Percentiles rank a stretch among this genome's conserved stretches.
These are phyloP conservation scores for Minunthozetes semirufus DNA, from an alignment of 2,888 invertebrate species.

Conservation along the genomic window DNA sequence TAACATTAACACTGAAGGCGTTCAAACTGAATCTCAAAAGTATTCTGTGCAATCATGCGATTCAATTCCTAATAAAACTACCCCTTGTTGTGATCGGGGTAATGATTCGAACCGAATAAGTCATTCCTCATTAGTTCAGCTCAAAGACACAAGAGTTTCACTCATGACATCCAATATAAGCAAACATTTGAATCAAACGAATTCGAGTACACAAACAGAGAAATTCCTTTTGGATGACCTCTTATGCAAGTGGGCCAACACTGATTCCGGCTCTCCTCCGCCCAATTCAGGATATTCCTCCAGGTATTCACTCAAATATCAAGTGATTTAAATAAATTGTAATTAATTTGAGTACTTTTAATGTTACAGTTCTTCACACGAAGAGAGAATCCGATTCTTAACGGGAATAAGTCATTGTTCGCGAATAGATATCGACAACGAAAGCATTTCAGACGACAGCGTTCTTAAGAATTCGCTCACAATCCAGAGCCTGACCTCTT, in stretches of 20 bases:
- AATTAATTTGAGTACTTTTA: not conserved
- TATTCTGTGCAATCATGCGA: slow-evolving; percentile 39
- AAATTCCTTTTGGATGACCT: slow-evolving; percentile 40
- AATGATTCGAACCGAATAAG: not conserved
- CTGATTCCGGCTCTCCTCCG: slow-evolving; percentile 39
- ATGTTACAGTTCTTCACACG: slow-evolving; percentile 37
- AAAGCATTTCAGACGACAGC: slow-evolving; percentile 39
- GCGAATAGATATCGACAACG: slow-evolving; percentile 36
- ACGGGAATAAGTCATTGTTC: slow-evolving; percentile 36
- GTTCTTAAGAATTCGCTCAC: slow-evolving; percentile 37
- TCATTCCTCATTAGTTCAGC: slow-evolving; percentile 6
- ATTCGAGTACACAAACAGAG: slow-evolving; percentile 42
- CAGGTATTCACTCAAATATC: not conserved
- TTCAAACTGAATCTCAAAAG: slow-evolving; percentile 33
- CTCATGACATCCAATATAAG: not conserved
- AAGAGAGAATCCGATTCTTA: slow-evolving; percentile 40
- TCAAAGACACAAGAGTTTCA: not conserved
- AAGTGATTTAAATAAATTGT: too few species aligned
- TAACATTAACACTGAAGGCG: not conserved
- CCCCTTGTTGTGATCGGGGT: not conserved
- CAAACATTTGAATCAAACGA: not conserved
- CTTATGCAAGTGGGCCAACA: slow-evolving; percentile 32
- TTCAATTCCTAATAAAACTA: not conserved
- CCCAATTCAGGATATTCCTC: slow-evolving; percentile 41
- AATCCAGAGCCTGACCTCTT: slow-evolving; percentile 34